Base-by-base conservation (phyloP, 2,797 vertebrate species). In the Cuniculus paca region DNA sequence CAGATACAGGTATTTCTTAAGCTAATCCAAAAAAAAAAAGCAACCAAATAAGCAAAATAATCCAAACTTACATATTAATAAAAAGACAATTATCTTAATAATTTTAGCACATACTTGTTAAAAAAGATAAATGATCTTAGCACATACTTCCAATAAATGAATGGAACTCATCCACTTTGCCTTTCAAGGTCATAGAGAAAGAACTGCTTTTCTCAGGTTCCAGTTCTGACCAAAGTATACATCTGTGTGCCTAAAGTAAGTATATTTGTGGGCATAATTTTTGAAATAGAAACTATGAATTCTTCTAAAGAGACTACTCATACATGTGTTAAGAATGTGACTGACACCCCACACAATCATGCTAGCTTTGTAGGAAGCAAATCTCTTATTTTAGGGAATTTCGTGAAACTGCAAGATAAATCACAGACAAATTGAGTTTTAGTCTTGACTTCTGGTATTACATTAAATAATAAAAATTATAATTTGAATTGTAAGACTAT, bases 401-500 rank as follows among this genome's bases (percentile, higher is more conserved):
- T 26, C 54, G 70, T 14, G n/a, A 78, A 94, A 72, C 42, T 81
- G 3, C 10, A 54, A 52, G 61, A 89, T 74, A 87, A 86, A 84
- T 42, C 61, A 65, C 1, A 88, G 28, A 16, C 2, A 78, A 83
- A 19, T 17, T 8, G 1, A 52, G 74, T 84, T 86, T 90, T 82
- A 88, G 70, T 93, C 26, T 83, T 83, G 3, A 77, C 45, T 2
- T 31, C 9, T 16, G 82, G 5, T 17, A 42, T 77, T 70, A 52
- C 11, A 74, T 83, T n/a, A 90, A 94, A 48, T 42, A 91, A 84
- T n/a, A 54, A 82, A 77, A 88, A 52, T 13, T 0, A 7, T 68
- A 90, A 19, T 94, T 92, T 95, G n/a, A 95, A 60, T 95, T 68
- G 70, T 83, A n/a, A 82, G n/a, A 24, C 26, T 34, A 52, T 78